Evolutionary conservation across 2,888 invertebrate genomes (phyloP), one percentile per base, ranked within the genome.

Genomic region (Brenthis daphne): DNA sequence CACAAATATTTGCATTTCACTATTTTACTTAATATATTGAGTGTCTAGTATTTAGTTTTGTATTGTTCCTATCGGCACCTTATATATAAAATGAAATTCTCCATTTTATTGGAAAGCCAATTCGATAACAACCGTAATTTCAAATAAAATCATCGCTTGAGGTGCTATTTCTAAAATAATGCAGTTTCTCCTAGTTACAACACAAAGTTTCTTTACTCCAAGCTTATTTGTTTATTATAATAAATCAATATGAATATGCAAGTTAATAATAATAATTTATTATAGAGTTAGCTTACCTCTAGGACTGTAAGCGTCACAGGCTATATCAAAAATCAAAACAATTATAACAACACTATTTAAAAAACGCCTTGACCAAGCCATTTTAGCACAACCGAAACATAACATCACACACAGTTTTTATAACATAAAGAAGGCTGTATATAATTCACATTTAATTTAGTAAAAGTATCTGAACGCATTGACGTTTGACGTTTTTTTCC

Each of bases 221-320:
- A 8, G 11, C 11, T 8, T 43, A 43, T 43, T 43, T 43, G 11
- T 43, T 43, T 43, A 43, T 37, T 37, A 43, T 43, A 51, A 51
- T 51, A 51, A 51, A 51, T 51, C 1, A 14, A n/a, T 3, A n/a
- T 3, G 51, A 51, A 51, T 51, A 51, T n/a, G 51, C 2, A 6
- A n/a, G 16, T 6, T n/a, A n/a, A 51, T 4, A 51, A 51, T n/a
- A 33, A 61, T 50, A 33, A 51, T 11, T 48, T 6, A 51, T 20
- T 29, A 29, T 14, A 6, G 6, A n/a, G 50, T n/a, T 24, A 13
- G 73, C 89, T 88, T 75, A 92, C 92, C 92, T 82, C 91, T 85
- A 8, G 87, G 85, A 77, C 91, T 91, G 70, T 91, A 92, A 51
- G 84, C 85, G 69, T 79, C 81, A 58, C 74, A 51, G 2, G 16